Evolutionary conservation across 2,888 invertebrate species (phyloP).

Genomic region (Lasioglossum figueresi): DNA sequence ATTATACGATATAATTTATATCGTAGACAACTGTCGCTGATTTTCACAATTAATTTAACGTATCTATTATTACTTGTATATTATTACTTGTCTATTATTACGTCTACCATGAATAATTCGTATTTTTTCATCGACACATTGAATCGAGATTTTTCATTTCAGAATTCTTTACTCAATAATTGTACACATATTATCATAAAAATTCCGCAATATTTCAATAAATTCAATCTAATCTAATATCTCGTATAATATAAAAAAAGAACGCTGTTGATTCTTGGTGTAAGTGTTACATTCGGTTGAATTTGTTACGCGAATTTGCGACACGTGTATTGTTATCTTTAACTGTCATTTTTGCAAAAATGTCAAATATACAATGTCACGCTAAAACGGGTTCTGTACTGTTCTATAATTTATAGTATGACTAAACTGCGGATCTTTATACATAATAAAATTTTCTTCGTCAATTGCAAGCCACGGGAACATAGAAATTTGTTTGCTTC

Average conservation of each 20-base stretch:
- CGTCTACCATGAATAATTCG: too few relatives aligned
- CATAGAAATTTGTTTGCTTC: too few relatives aligned
- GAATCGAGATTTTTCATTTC: too few relatives aligned
- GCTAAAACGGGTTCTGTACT: background rate
- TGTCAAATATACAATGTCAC: background rate
- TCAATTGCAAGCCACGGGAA: too few relatives aligned
- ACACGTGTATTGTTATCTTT: background rate
- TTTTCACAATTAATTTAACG: background rate
- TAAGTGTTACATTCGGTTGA: background rate
- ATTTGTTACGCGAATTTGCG: background rate
- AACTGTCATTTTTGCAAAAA: background rate
- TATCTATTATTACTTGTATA: too few relatives aligned
- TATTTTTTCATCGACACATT: too few relatives aligned
- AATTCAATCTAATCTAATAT: background rate
- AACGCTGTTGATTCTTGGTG: background rate
- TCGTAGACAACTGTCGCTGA: background rate
- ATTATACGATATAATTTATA: too few relatives aligned
- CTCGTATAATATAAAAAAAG: background rate
- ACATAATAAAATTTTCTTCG: too few relatives aligned
- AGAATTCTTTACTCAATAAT: background rate
- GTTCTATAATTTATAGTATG: background rate
- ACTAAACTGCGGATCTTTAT: too few relatives aligned
- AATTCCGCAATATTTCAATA: too few relatives aligned
- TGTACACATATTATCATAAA: background rate
- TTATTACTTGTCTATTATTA: too few relatives aligned